Evolutionary conservation across 2,888 invertebrate genomes (phyloP), one percentile per base, ranked within the genome.

Genomic region (Dusona sp.): DNA sequence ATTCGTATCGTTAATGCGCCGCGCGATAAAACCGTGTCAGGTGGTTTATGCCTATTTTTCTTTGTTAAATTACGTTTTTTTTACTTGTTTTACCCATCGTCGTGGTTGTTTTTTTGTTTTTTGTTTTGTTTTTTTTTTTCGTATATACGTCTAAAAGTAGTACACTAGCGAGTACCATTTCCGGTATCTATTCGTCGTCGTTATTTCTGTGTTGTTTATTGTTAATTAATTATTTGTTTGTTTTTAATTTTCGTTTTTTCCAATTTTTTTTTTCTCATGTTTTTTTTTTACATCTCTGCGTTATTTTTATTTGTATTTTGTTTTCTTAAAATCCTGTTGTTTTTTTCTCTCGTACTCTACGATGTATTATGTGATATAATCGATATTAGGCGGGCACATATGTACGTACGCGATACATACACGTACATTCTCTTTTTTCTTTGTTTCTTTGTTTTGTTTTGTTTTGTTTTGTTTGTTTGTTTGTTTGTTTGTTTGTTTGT

Each of bases 351-450:
- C 38, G 42, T 64, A 36, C 19, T 61, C 83, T 83, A 83, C 77
- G 79, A 86, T 80, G 75, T 74, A 85, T 82, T 85, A 83, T 79
- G 70, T 79, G 82, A 75, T 83, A 78, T 67, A 42, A 85, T 79
- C 82, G 83, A 79, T 86, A 86, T 86, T 83, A 79, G 33, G 51
- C 67, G 78, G 51, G 42, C 79, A 77, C 77, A 74, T 79, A 84
- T 67, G 73, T 78, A 85, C 61, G 75, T 81, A 57, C 29, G 77
- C 57, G 54, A 79, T 54, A 33, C 54, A 48, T 22, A 45, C 77
- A 4, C 57, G n/a, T 65, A 57, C 51, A 78, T 72, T 42, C 19
- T 48, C 29, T 48, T 72, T 72, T 25, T 73, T 82, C 19, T 73
- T 88, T 64, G 83, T 83, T 38, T 29, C 68, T 81, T 74, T 82